These are phyloP conservation scores for Ennomos fuscantarius DNA, from an alignment of 2,888 invertebrate genomes.

Conservation along the genomic window DNA sequence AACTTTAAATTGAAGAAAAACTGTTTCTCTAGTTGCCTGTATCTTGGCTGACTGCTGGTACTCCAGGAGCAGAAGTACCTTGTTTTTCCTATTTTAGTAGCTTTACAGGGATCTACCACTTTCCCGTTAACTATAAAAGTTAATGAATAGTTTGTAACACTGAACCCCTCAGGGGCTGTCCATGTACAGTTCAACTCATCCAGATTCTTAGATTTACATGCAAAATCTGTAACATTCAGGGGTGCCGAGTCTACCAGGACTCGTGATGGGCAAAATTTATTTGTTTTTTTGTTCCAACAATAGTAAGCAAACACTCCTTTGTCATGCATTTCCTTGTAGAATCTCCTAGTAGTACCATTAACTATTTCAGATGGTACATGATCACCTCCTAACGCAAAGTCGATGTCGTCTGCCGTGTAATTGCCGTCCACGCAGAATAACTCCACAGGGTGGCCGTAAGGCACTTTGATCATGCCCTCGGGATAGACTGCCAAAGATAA, in stretches of 20 bases:
- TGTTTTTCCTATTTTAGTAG: slow-evolving; percentile 40
- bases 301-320: slow-evolving; percentile 81
- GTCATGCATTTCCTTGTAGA: slow-evolving; percentile 83
- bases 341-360: slow-evolving; percentile 86
- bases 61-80: slow-evolving; percentile 63
- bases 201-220: slow-evolving; percentile 90
- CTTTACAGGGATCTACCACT: slow-evolving; percentile 49
- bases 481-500: slow-evolving; percentile 77
- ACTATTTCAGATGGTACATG: slow-evolving; percentile 73
- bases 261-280: slow-evolving; percentile 59
- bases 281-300: slow-evolving; percentile 74
- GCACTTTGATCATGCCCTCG: slow-evolving; percentile 83
- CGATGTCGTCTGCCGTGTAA: slow-evolving; percentile 69
- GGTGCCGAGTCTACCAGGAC: slow-evolving; percentile 85
- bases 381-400: slow-evolving; percentile 62
- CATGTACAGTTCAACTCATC: slow-evolving; percentile 91
- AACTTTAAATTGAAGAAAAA: slow-evolving; percentile 86
- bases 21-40: slow-evolving; percentile 70
- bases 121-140: slow-evolving; percentile 59
- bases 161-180: slow-evolving; percentile 82
- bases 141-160: slow-evolving; percentile 57
- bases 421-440: slow-evolving; percentile 86
- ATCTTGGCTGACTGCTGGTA: slow-evolving; percentile 64
- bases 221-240: slow-evolving; percentile 87
- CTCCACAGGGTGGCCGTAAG: slow-evolving; percentile 86